Evolutionary conservation across 2,113 vertebrate species (phyloP).

Genomic region (Gambusia holbrooki): DNA sequence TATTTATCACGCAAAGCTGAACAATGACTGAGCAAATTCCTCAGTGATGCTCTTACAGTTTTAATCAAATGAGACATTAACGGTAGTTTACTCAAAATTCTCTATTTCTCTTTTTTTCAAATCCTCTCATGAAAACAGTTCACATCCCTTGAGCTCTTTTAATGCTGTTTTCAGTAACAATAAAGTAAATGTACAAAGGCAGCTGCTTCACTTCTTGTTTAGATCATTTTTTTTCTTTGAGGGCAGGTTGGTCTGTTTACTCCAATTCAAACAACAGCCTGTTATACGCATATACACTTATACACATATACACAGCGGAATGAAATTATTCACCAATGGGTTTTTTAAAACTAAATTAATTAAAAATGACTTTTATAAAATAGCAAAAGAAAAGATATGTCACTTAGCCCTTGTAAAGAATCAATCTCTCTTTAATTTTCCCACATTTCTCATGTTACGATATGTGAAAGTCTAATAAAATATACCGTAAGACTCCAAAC

Average conservation of each 20-base stretch:
- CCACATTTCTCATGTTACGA: too few relatives aligned
- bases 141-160: conserved; percentile 27
- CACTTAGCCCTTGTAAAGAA: neutral
- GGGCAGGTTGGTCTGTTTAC: conserved; percentile 8
- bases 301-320: neutral
- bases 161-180: conserved; percentile 10
- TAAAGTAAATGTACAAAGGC: conserved; percentile 31
- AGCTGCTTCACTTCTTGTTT: conserved; percentile 3
- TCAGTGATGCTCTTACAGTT: conserved; percentile 24
- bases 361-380: conserved; percentile 36
- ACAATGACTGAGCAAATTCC: conserved; percentile 36
- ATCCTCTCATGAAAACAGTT: conserved; percentile 19
- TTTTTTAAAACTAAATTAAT: conserved; percentile 49
- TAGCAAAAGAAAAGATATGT: conserved; percentile 13
- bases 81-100: conserved; percentile 3
- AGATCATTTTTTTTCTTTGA: conserved; percentile 11
- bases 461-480: too few relatives aligned
- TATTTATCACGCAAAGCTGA: conserved; percentile 46
- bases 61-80: conserved; percentile 15
- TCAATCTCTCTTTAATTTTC: neutral
- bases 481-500: too few relatives aligned
- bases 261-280: conserved; percentile 27
- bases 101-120: neutral
- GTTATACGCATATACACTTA: neutral
- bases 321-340: conserved; percentile 40